Conservation (phyloP, 2,797 vertebrate species). For the Gadopsis marmoratus region DNA sequence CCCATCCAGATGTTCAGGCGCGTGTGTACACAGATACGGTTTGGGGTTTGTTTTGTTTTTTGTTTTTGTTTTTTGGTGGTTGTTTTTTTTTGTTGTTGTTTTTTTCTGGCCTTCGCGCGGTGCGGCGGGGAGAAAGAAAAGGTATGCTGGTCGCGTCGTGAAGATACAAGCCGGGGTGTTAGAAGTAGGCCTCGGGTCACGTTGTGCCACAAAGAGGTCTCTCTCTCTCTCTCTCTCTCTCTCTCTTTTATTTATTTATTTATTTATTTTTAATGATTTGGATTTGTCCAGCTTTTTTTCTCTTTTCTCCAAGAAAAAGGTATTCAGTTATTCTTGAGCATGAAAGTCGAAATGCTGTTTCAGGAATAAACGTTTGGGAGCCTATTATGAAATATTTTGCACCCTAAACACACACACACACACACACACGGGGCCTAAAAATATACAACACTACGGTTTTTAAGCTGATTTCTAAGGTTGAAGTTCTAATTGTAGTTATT, state of each 20-base stretch:
- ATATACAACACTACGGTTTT: no score
- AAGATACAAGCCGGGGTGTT: neutral
- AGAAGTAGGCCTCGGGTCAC: neutral
- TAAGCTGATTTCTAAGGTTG: no score
- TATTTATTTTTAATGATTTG: neutral
- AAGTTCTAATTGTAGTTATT: no score
- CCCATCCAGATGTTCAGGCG: conserved; percentile 77
- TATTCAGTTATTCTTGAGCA: neutral
- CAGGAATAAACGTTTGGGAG: neutral
- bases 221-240: no score
- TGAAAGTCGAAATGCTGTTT: neutral
- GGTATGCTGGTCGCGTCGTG: neutral
- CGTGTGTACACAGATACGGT: conserved; percentile 32
- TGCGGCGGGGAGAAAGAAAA: no score
- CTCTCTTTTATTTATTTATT: no score
- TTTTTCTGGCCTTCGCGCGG: no score
- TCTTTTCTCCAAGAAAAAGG: neutral
- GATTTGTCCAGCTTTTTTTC: no score
- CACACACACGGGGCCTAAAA: no score
- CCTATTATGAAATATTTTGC: neutral
- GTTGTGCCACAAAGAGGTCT: neutral
- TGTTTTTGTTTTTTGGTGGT: no score
- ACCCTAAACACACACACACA: no score
- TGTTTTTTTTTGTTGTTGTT: neutral
- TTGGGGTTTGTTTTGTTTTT: no score